Evolutionary conservation across 1,140 invertebrate species (phyloP), one percentile per base, ranked within the genome.

Genomic region (Oppia nitens): DNA sequence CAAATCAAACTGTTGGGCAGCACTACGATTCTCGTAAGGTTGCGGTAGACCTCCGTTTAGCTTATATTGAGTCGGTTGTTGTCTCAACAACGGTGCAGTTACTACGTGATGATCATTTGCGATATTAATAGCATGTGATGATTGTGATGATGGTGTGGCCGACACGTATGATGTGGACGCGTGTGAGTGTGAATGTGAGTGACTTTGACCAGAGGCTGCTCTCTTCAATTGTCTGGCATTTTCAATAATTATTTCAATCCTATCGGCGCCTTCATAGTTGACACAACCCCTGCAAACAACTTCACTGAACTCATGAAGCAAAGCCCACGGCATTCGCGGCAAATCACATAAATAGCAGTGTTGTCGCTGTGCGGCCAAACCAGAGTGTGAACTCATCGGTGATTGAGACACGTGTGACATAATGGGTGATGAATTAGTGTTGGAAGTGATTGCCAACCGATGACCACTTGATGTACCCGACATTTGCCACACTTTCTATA

Each of bases 341-440:
- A 98, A 75, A 74, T 99, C 95, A 79, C 95, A 99, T 69, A 99
- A 74, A 74, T 97, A 99, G 75, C 95, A 98, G 73, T 97, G 91
- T 74, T 95, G 92, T 66, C 92, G 79, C 73, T 94, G 93, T 4
- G 62, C 23, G 23, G 53, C 9, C 1, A 55, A 17, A 48, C 25
- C 14, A 28, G 25, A n/a, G 26, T 28, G 17, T 1, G 53, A 3
- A 9, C 6, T 4, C 23, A 24, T 17, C 17, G 23, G 23, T 50
- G 4, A 24, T 9, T 6, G 12, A 6, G 6, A 24, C 50, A 40
- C 17, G 6, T 6, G 6, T 40, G 32, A 40, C 17, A 17, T 9
- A 40, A 40, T 17, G 6, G 32, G 32, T 9, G 32, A 40, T 40
- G 32, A 6, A 40, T 17, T 40, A 17, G 32, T 9, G 17, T 40